These are phyloP conservation scores for Aricia artaxerxes DNA, from an alignment of 2,888 invertebrate genomes.

Conservation along the genomic window DNA sequence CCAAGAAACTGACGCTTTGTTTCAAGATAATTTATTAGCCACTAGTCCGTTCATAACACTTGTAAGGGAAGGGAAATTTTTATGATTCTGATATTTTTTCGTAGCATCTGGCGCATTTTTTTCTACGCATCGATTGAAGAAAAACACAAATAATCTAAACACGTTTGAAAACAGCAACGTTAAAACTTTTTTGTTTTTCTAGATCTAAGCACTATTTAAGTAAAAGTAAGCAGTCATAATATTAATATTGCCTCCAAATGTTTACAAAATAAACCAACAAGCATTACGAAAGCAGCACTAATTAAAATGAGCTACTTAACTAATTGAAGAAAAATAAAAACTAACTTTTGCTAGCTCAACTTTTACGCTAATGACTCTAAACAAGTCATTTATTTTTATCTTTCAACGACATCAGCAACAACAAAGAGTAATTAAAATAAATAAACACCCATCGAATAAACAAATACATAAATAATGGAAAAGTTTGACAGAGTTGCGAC, in stretches of 20 bases:
- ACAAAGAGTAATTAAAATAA: background rate
- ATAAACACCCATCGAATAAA: background rate
- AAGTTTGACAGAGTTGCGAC: background rate
- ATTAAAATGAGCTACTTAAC: background rate
- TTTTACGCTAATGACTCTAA: background rate
- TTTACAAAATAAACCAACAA: background rate
- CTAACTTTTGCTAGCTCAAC: background rate
- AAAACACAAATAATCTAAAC: background rate
- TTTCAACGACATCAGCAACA: background rate
- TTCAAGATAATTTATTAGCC: constrained; percentile 32
- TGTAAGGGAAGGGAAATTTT: constrained; percentile 8
- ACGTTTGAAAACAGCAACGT: background rate
- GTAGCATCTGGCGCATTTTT: background rate
- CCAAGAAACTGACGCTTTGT: constrained; percentile 35
- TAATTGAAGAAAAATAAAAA: background rate
- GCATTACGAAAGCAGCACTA: background rate
- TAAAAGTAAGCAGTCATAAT: too few relatives aligned
- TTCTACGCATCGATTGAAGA: background rate
- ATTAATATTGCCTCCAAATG: too few relatives aligned
- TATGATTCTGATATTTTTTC: background rate
- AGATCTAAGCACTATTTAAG: background rate
- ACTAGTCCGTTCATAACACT: constrained; percentile 24
- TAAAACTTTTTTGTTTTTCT: background rate
- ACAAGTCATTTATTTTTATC: background rate
- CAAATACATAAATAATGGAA: constrained; percentile 2